phyloP scores from a whole-genome alignment of 2,797 vertebrate genomes.

The Siniperca undulata region DNA sequence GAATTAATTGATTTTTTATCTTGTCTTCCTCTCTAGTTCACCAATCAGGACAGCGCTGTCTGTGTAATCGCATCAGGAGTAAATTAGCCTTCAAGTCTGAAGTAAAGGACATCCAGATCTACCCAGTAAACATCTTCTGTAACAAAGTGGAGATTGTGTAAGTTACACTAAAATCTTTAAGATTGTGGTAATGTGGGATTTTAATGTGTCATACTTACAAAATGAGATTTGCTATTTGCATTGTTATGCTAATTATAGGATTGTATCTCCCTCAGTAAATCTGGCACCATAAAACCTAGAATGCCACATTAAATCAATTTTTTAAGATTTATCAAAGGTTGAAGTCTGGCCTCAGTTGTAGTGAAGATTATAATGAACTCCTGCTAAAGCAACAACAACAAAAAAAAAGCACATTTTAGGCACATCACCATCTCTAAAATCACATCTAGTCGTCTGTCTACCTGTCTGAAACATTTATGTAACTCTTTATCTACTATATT shows the following conservation, averaged over 20 bases:
- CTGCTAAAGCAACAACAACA: background rate
- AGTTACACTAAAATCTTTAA: slow-evolving; percentile 35
- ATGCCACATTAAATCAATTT: no score
- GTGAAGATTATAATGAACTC: background rate
- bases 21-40: slow-evolving; percentile 33
- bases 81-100: rapidly evolving
- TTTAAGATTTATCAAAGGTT: background rate
- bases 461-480: background rate
- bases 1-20: no score
- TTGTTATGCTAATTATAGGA: background rate
- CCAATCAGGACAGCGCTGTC: slow-evolving; percentile 43
- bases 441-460: background rate
- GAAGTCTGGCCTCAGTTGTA: background rate
- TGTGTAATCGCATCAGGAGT: slow-evolving; percentile 53
- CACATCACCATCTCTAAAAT: background rate
- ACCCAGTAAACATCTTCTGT: slow-evolving; percentile 65
- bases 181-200: rapidly evolving
- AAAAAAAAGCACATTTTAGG: background rate
- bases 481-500: background rate
- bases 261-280: background rate
- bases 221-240: background rate
- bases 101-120: slow-evolving; percentile 72
- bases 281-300: background rate
- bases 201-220: background rate
- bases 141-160: slow-evolving; percentile 80